Conservation (phyloP, 2,797 vertebrate species). For the Hippocampus kuda region DNA sequence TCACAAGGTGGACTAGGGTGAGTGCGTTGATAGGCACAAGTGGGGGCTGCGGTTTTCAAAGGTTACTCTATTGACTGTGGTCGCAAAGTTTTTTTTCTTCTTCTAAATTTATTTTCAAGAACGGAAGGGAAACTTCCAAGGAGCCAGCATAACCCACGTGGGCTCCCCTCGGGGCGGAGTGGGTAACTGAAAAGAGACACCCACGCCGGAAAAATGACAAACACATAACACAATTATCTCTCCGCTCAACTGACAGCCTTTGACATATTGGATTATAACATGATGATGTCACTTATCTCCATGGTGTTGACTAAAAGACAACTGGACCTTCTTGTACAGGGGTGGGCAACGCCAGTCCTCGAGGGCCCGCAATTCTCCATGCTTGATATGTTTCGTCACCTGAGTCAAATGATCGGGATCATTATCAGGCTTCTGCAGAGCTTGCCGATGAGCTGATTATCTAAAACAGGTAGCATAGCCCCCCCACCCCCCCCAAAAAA, state of each 20-base stretch:
- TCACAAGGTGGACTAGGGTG: conserved; percentile 18
- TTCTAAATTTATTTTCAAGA: conserved; percentile 10
- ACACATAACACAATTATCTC: conserved; percentile 2
- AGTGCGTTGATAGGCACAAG: conserved; percentile 24
- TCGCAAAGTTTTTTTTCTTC: conserved; percentile 26
- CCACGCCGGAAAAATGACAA: conserved; percentile 5
- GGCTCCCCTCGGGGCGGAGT: conserved; percentile 22
- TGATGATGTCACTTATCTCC: neutral
- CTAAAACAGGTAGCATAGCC: too few species aligned
- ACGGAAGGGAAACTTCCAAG: conserved; percentile 19
- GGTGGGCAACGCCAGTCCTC: too few species aligned
- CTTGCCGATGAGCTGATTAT: too few species aligned
- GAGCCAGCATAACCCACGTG: conserved; percentile 1
- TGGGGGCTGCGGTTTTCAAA: conserved; percentile 33
- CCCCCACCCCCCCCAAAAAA: too few species aligned
- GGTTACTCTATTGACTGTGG: conserved; percentile 47
- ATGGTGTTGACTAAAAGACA: neutral
- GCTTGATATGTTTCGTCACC: too few species aligned
- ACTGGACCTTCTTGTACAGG: neutral
- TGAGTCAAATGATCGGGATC: too few species aligned
- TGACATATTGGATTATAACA: neutral
- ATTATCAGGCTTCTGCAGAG: too few species aligned
- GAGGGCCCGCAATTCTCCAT: too few species aligned
- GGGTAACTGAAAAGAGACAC: conserved; percentile 21
- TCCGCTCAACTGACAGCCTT: neutral